A percentile compares a stretch with the other conserved stretches of the same genome.
Conservation (phyloP, 1,140 invertebrate species). For the Varroa destructor region DNA sequence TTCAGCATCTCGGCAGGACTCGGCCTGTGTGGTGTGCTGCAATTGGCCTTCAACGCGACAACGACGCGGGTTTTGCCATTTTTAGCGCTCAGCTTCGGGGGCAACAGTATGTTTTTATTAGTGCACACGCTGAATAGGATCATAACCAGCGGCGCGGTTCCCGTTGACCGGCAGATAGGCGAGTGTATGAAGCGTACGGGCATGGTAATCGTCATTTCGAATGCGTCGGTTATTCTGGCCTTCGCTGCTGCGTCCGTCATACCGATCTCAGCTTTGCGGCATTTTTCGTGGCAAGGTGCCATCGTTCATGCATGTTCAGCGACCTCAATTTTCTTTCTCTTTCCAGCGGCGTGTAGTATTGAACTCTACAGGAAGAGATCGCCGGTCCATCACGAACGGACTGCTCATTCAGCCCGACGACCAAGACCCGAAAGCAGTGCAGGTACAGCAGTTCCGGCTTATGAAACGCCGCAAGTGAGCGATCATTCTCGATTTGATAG, state of each 20-base stretch:
- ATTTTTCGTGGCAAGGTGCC: constrained; percentile 76
- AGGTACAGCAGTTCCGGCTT: neutral
- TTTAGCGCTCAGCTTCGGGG: constrained; percentile 72
- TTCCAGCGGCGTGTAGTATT: constrained; percentile 81
- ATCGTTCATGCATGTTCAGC: constrained; percentile 78
- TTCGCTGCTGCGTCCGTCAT: constrained; percentile 72
- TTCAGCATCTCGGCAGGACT: constrained; percentile 68
- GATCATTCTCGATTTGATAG: neutral
- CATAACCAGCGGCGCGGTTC: constrained; percentile 39
- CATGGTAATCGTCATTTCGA: constrained; percentile 65
- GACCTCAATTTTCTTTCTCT: constrained; percentile 68
- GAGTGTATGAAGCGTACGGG: constrained; percentile 71
- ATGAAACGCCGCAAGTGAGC: neutral
- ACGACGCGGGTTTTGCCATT: constrained; percentile 91
- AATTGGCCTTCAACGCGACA: constrained; percentile 87
- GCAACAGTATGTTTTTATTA: constrained; percentile 86
- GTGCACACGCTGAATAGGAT: constrained; percentile 56
- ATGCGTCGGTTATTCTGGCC: constrained; percentile 67
- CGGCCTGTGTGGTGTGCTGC: constrained; percentile 79
- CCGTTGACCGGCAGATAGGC: constrained; percentile 52
- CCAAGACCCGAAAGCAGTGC: no score
- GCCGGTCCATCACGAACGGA: no score
- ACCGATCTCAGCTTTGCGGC: constrained; percentile 80
- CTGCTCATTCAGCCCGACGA: neutral
- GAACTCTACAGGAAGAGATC: constrained; percentile 54